Base-by-base conservation (phyloP, 2,888 invertebrate species). In the Callosobruchus maculatus region DNA sequence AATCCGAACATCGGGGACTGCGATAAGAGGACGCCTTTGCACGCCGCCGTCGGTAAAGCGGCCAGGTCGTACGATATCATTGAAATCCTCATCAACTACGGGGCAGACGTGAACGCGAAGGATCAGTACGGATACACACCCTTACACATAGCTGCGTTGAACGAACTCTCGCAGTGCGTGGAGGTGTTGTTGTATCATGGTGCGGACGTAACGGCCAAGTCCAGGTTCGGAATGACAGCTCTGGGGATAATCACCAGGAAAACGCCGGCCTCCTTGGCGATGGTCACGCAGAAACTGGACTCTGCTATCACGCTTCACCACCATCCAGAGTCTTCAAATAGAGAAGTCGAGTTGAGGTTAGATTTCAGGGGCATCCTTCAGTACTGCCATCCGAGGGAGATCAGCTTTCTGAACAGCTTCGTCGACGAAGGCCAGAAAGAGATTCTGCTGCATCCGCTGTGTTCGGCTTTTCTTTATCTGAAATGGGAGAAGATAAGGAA, bases 401-500 rank as follows among this genome's bases (percentile, higher is more conserved):
- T 95, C 73, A 94, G 94, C 81, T 95, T 95, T 83, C 88, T 96
- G 76, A 95, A 95, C 80, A 95, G 95, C 0, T 94, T 96, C 79
- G 94, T 96, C 0, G 95, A 95, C 80, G 95, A 95, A 86, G 95
- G 96, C 0, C 96, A 96, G 84, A 96, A 96, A 83, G 94, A 95
- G 85, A 93, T 96, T 67, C 86, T 96, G 1, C 90, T 95, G 72
- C 96, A 96, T 88, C 96, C 96, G 0, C 87, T 96, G 3, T 96
- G 96, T 85, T 95, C 96, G 9, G 95, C 96, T 0, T 96, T 96
- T 84, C 88, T 96, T 0, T 93, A 95, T 83, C 91, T 96, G 72
- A 96, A 96, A 85, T 96, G 96, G 96, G 94, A 95, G 82, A 95
- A 96, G 86, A 95, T 96, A 78, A 90, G 95, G 30, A 95, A 95